Evolutionary conservation across 1,140 invertebrate genomes (phyloP), one percentile per base, ranked within the genome.

Genomic region (Lamellibrachia luymesi): DNA sequence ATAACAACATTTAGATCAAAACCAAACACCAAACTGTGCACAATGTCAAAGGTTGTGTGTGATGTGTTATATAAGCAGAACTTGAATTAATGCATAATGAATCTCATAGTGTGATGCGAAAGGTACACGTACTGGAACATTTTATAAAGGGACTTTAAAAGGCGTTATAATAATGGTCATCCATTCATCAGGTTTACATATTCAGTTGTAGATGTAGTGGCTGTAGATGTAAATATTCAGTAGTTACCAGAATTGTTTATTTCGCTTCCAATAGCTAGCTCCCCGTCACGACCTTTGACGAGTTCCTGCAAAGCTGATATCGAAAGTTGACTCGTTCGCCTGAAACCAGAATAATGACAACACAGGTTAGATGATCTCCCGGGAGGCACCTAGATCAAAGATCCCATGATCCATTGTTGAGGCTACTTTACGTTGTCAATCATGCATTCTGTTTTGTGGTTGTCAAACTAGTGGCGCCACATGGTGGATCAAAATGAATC

Each of bases 281-380:
- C 96, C n/a, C 97, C 96, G 56, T 95, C 94, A 93, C 96, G 96
- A 64, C 96, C 96, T 94, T 96, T 96, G 51, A 95, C 96, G 51
- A 97, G 94, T 94, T 97, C 96, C 91, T 96, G 94, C 50, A 97
- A 94, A 51, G 96, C 96, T 64, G 96, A 96, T 52, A 96, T 95
- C 8, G 96, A 96, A 92, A 97, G 94, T 94, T 97, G 96, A 93
- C 95, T 96, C 5, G 96, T 97, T 80, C 96, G 94, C 90, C 96
- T 80, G 64, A 80, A 80, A 80, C 2, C 25, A 17, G 64, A 80
- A 6, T 22, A 80, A 80, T 80, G 64, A 8, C 64, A 22, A 80
- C 8, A 80, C 64, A 22, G 25, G 64, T 80, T 80, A 80, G 38
- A 38, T 38, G 38, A 38, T 38, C 38, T 38, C 38, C 1, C 38